Base-by-base conservation (phyloP, 2,797 vertebrate species). In the Parambassis ranga region DNA sequence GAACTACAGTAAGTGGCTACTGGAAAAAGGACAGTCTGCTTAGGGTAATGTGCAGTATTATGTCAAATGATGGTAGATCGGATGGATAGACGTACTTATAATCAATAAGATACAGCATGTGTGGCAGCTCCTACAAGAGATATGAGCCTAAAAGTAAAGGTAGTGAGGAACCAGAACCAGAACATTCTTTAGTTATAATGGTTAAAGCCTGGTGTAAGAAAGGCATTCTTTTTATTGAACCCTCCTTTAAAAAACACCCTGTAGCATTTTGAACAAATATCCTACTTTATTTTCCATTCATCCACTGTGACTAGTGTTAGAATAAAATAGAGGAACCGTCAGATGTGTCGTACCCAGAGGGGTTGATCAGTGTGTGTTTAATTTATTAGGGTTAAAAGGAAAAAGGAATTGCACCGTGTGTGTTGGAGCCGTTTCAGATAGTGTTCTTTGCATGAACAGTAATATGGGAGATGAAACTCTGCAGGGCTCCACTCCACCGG, bases 401-500 rank as follows among this genome's bases (percentile, higher is more conserved):
- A 60, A 57, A 70, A 5, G 30, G 30, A 59, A 39, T 20, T 23
- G 44, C 26, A 10, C 37, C 22, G 27, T 10, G n/a, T 20, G 20
- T 60, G 27, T 50, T 24, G 19, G 3, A 70, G 43, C n/a, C 9
- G 15, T 27, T 69, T 63, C 60, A 55, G 9, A 58, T 58, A 42
- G 62, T 38, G 62, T 57, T 53, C 10, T 15, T 56, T 4, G 46
- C 56, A 18, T 7, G n/a, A n/a, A n/a, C n/a, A n/a, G 65, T 42
- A 44, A 57, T 14, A 9, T 24, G 43, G 5, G 27, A 61, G 60
- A 76, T 76, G 46, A 69, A 69, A 44, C 56, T 55, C 49, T 24
- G 30, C 67, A n/a, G 57, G 61, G 48, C 53, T 79, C 47, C 51
- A 36, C 56, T 77, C 68, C 62, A 65, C 11, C 9, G 10, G 9